Base-by-base conservation (phyloP, 2,888 invertebrate genomes). In the Rotaria macrura region DNA sequence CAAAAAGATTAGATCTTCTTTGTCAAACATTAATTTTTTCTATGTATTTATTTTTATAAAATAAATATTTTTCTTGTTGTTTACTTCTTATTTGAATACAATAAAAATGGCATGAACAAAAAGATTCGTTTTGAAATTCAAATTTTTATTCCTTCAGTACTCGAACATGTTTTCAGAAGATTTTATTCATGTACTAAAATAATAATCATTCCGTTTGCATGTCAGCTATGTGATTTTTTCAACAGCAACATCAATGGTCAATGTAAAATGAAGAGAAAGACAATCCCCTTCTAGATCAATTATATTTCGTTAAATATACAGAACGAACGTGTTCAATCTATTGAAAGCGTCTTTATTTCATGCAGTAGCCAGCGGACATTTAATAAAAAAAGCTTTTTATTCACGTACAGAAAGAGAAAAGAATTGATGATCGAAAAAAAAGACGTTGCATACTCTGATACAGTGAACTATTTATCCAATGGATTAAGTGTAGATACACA, bases 401-500 rank as follows among this genome's bases (percentile, higher is more conserved):
- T 65, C 65, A 65, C 65, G 65, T 65, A 34, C 65, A 65, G 55
- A 57, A 20, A 65, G 29, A 65, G 65, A 65, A 29, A 0, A 54
- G 54, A 54, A 25, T 9, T 54, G 25, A 54, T 54, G 54, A 54
- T 54, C 25, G 54, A 54, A 65, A 65, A 65, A 34, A 65, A 65
- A 65, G 34, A 1, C 14, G 29, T 1, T 65, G 65, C 20, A 65
- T 34, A 20, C 20, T 65, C 65, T 12, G 14, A 25, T 65, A 65
- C 34, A 65, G 29, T 65, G 65, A 65, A 65, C 65, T 65, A 34
- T 65, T 65, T 65, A 65, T 20, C 20, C 29, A 65, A 34, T 34
- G 65, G 65, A 65, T 65, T 65, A 65, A 65, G 65, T 65, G 17
- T 34, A 65, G 65, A 65, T 34, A 65, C 65, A 65, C 65, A 65